Evolutionary conservation across 2,113 vertebrate genomes (phyloP), one percentile per base, ranked within the genome.

Genomic region (Toxotes jaculatrix): DNA sequence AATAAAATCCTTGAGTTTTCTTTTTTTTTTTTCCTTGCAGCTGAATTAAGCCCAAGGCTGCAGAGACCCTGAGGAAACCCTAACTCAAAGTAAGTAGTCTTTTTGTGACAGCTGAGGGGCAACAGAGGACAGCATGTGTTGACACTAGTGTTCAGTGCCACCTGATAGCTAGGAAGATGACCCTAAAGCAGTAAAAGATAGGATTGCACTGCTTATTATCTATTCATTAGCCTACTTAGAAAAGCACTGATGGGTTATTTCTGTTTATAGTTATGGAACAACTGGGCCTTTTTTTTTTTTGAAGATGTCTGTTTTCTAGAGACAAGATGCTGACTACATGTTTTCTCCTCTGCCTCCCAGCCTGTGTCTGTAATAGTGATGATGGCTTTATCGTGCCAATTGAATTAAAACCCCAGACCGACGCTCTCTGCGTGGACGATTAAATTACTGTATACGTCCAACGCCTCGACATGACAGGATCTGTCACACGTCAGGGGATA

Each of bases 81-180:
- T 19, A 49, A 56, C 34, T 73, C 10, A 60, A 63, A 70, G 49
- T 17, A 40, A 61, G 53, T 8, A 6, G 43, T 64, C 0, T 27
- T 16, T 40, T 40, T 14, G 13, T 64, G 82, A 63, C 78, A 75
- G 42, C 21, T 9, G 64, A 74, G 64, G 64, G 57, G 67, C 56
- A 74, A 36, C 36, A 66, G 77, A 69, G 45, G n/a, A 69, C 45
- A 72, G 69, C 43, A 11, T 60, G 73, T 75, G 61, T 77, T 81
- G 74, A 74, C 84, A 47, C 5, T 43, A 27, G 57, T 83, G 82
- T 32, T 74, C 72, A 45, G 57, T 83, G 89, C n/a, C 56, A 93
- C 82, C 78, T 74, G 90, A 88, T 77, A 82, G 71, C 47, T 5
- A 21, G 80, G 75, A 83, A 79, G 77, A 85, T 73, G 85, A 89